Base-by-base conservation (phyloP, 2,113 vertebrate species). In the Lutjanus erythropterus region DNA sequence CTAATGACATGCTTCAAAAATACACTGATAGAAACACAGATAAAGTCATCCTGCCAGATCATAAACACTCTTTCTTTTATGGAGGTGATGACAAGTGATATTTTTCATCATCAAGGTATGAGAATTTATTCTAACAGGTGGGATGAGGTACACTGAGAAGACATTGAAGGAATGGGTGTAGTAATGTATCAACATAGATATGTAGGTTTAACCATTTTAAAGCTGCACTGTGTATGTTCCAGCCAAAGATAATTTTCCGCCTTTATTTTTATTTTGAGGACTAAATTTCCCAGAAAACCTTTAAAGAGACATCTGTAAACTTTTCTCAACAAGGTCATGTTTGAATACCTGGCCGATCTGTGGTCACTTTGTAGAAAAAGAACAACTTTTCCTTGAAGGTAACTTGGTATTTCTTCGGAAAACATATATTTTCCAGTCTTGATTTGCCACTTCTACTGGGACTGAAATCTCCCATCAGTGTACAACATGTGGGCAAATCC, bases 301-400 rank as follows among this genome's bases (percentile, higher is more conserved):
- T 75, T 79, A 23, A 74, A 61, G 67, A 80, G 52, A 61, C 62
- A 80, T 66, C 52, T 46, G 19, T 47, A 68, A 78, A 75, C 25
- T 49, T 16, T 16, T 23, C 41, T 29, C 7, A 50, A 49, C 9
- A 56, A 68, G 18, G 59, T 61, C 56, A 66, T 74, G 64, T 77
- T 82, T 68, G 62, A 49, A 21, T 15, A 10, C 23, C 50, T 12
- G 33, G 27, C 39, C 19, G 29, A 19, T 29, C 59, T 52, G 60
- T 50, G 71, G 58, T 55, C 46, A 69, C 55, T 67, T 71, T 41
- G 46, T 19, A 39, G 56, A 39, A 69, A 75, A 70, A 10, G 64
- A 29, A 68, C 42, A 35, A 23, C 46, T 61, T 41, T 78, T 37
- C 35, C 31, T 59, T 42, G 12, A 80, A 31, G 29, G 33, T 35